Evolutionary conservation across 1,140 invertebrate genomes (phyloP).

Genomic region (Mactra quadrangularis): DNA sequence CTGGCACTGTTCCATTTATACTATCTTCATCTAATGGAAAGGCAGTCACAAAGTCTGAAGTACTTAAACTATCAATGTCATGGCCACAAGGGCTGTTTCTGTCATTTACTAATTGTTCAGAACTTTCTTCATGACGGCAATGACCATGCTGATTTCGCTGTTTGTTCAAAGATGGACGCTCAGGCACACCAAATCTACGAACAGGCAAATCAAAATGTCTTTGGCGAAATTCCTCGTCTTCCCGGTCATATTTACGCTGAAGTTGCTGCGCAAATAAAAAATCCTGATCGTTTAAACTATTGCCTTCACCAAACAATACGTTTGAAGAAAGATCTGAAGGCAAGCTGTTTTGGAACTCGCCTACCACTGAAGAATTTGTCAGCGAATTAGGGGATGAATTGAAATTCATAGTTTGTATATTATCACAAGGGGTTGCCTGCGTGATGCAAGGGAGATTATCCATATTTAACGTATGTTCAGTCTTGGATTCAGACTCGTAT

Average conservation of each 20-base stretch:
- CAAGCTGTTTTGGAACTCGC: conserved; percentile 17
- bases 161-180: no score
- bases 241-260: conserved; percentile 24
- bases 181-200: neutral
- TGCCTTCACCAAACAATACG: conserved; percentile 40
- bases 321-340: conserved; percentile 25
- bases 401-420: no score
- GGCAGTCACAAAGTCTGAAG: neutral
- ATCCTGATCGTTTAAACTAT: neutral
- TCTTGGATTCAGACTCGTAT: neutral
- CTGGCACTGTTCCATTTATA: neutral
- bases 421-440: no score
- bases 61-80: neutral
- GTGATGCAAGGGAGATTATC: no score
- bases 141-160: neutral
- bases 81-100: neutral
- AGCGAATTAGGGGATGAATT: no score
- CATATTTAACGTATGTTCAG: no score
- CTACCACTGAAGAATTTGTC: neutral
- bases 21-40: conserved; percentile 7
- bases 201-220: neutral
- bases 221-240: conserved; percentile 15
- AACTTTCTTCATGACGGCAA: neutral
- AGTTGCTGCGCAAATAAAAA: conserved; percentile 41
- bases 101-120: neutral